Evolutionary conservation across 1,140 invertebrate species (phyloP).

Genomic region (Linepithema humile): DNA sequence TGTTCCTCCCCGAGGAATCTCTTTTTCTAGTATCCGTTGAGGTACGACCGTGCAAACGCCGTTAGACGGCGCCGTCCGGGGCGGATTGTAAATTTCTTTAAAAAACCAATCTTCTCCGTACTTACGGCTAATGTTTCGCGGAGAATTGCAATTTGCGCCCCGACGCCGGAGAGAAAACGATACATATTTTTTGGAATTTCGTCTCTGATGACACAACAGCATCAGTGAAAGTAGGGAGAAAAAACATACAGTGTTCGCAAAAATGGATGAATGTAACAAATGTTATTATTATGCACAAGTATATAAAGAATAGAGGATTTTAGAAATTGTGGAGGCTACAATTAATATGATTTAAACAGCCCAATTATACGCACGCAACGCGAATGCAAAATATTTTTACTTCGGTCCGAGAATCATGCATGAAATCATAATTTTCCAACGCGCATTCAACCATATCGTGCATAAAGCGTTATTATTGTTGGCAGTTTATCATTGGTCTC

Average conservation of each 20-base stretch:
- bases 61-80: conserved; percentile 45
- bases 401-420: neutral
- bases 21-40: conserved; percentile 11
- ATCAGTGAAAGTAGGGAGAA: neutral
- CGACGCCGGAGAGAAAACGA: neutral
- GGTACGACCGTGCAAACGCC: conserved; percentile 7
- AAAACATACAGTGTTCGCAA: neutral
- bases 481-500: conserved; percentile 71
- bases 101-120: conserved; percentile 72
- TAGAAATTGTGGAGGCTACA: neutral
- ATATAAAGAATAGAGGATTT: neutral
- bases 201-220: neutral
- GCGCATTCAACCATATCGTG: conserved; percentile 28
- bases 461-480: conserved; percentile 72
- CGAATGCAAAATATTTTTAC: neutral
- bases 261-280: neutral
- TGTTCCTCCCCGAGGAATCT: neutral
- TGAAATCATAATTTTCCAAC: conserved; percentile 52
- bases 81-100: conserved; percentile 70
- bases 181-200: conserved; percentile 7
- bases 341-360: neutral
- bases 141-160: conserved; percentile 71
- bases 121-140: conserved; percentile 70
- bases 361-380: neutral
- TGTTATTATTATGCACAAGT: neutral